Evolutionary conservation across 2,113 vertebrate species (phyloP), one percentile per base, ranked within the genome.

Genomic region (Opisthocomus hoazin): DNA sequence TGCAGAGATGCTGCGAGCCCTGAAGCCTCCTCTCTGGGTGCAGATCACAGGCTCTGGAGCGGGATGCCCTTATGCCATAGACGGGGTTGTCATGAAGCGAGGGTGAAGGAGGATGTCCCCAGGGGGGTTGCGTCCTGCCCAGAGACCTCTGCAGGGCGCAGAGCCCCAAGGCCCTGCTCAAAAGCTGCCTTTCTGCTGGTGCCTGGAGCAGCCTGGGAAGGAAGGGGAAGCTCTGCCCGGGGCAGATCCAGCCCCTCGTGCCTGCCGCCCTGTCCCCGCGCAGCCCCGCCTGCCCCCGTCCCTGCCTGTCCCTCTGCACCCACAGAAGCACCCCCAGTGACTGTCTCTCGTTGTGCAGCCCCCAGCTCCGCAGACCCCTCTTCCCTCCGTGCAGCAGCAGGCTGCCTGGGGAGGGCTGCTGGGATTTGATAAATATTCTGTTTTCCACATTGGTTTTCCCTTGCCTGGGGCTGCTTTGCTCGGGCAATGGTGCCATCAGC

Each of bases 391-490:
- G 69, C 46, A 70, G 69, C 73, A 81, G 54, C 37, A 66, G 74
- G 32, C 69, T 87, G 74, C 60, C 6, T 48, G 79, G 51, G 51
- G 36, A 88, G 43, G 48, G 54, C 36, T 87, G 64, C 36, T 73
- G 48, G 66, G 30, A 4, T 60, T 90, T 32, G 15, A 56, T 58
- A 82, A 83, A 48, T 80, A 57, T 5, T 80, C 63, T 81, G 37
- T 80, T 75, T 90, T 87, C 84, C 46, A 36, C 63, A 65, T 80
- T 69, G 84, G 21, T 64, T 91, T 90, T 93, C 54, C 37, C 64
- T 91, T 80, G 80, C 76, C 89, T 60, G 39, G 45, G 66, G 68
- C 83, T 94, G 86, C 75, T 86, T 86, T 76, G 30, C 48, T n/a
- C 1, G 5, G 74, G 74, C 53, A 71, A 14, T 2, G 2, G 71